phyloP scores from a whole-genome alignment of 2,888 invertebrate genomes.

The Pterostichus niger region DNA sequence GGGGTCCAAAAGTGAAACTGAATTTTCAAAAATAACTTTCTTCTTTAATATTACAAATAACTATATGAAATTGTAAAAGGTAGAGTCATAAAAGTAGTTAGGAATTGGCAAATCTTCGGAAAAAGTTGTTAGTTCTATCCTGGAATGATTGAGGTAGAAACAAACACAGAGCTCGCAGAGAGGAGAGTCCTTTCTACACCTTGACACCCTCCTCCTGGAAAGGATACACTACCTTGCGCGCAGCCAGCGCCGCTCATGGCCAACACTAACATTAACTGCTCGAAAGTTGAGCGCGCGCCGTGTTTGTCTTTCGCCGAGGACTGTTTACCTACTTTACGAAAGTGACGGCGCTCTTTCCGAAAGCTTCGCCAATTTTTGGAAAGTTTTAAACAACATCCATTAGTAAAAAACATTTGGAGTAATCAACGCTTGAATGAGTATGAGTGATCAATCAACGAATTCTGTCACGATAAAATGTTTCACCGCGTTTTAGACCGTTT shows the following conservation, averaged over 20 bases:
- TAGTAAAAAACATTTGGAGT: slow-evolving; percentile 57
- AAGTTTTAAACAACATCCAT: slow-evolving; percentile 66
- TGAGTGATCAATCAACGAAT: slow-evolving; percentile 54
- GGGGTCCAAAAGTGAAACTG: too few species aligned
- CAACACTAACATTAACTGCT: slow-evolving; percentile 64
- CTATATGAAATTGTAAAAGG: too few species aligned
- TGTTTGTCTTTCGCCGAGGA: slow-evolving; percentile 58
- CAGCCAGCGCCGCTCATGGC: slow-evolving; percentile 30
- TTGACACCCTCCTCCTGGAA: background rate
- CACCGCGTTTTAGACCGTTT: background rate
- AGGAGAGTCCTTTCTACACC: slow-evolving; percentile 5
- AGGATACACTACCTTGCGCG: slow-evolving; percentile 17
- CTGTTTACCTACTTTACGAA: slow-evolving; percentile 64
- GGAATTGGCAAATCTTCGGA: background rate
- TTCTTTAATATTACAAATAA: too few species aligned
- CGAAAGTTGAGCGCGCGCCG: slow-evolving; percentile 49
- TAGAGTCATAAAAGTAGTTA: too few species aligned
- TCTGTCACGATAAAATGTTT: slow-evolving; percentile 25
- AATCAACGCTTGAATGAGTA: slow-evolving; percentile 55
- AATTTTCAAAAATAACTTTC: too few species aligned
- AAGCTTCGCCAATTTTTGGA: slow-evolving; percentile 58
- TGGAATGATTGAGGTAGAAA: slow-evolving; percentile 2
- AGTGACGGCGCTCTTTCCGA: slow-evolving; percentile 57
- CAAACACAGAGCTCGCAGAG: slow-evolving; percentile 7
- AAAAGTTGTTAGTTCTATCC: background rate